A percentile compares a stretch with the other conserved stretches of the same genome.
Evolutionary conservation across 2,888 invertebrate genomes (phyloP).

Genomic region (Baronia brevicornis): DNA sequence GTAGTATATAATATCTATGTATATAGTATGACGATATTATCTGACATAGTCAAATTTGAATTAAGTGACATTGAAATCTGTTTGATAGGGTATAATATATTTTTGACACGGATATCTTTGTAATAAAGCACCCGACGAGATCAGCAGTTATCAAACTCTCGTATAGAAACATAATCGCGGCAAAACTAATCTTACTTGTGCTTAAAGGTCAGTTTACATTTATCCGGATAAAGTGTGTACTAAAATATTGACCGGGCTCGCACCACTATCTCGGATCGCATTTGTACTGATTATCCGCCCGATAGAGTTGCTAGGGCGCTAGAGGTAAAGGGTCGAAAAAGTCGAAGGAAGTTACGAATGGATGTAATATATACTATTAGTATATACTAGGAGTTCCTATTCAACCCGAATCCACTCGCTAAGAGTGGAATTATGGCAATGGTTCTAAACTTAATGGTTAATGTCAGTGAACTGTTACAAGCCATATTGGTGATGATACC

Average conservation of each 20-base stretch:
- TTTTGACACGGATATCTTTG: too few species aligned
- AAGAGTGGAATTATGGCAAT: too few species aligned
- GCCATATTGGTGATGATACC: too few species aligned
- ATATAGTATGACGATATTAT: too few species aligned
- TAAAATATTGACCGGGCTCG: slow-evolving; percentile 62
- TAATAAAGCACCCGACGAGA: slow-evolving; percentile 10
- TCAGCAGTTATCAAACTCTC: slow-evolving; percentile 9
- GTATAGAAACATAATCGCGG: slow-evolving; percentile 13
- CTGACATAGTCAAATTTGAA: too few species aligned
- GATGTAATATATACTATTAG: slow-evolving; percentile 17
- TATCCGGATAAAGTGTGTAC: slow-evolving; percentile 62
- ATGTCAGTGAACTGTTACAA: too few species aligned
- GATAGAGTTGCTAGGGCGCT: slow-evolving; percentile 25
- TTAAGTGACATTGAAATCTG: too few species aligned
- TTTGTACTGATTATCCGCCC: slow-evolving; percentile 63
- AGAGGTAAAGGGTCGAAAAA: slow-evolving; percentile 33
- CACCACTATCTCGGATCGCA: slow-evolving; percentile 54
- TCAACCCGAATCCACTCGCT: neutral
- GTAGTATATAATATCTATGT: too few species aligned
- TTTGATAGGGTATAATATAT: too few species aligned
- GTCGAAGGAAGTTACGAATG: slow-evolving; percentile 24
- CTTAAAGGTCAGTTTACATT: slow-evolving; percentile 52
- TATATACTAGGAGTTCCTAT: neutral
- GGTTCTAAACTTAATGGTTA: too few species aligned
- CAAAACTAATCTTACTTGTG: slow-evolving; percentile 38